Conservation (phyloP, 2,797 vertebrate species). For the Sebastes steindachneri region DNA sequence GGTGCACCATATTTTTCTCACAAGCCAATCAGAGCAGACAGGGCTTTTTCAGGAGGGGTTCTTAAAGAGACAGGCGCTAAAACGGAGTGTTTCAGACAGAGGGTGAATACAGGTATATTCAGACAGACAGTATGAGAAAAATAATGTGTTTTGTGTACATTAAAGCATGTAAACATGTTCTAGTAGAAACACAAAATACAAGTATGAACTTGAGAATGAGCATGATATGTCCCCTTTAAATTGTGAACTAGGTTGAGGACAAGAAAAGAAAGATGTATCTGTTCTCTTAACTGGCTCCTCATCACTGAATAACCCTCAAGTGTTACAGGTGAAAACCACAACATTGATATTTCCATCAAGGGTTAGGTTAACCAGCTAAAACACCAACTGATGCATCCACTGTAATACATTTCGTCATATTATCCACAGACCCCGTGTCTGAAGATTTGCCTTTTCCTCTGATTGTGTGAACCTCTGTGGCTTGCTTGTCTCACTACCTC, state of each 20-base stretch:
- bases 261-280: background rate
- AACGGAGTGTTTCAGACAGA: too few species aligned
- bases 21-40: too few species aligned
- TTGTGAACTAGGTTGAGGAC: background rate
- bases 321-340: background rate
- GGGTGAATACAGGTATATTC: too few species aligned
- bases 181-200: too few species aligned
- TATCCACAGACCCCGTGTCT: slow-evolving; percentile 1
- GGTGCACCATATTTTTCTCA: too few species aligned
- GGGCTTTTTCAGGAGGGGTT: too few species aligned
- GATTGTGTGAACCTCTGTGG: slow-evolving; percentile 61
- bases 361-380: background rate
- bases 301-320: background rate
- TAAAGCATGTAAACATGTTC: too few species aligned
- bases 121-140: too few species aligned
- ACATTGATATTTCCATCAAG: slow-evolving; percentile 7
- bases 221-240: background rate
- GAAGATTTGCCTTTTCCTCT: slow-evolving; percentile 48
- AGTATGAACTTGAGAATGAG: too few species aligned
- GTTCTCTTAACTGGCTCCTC: background rate
- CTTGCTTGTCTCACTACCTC: slow-evolving; percentile 50
- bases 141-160: too few species aligned
- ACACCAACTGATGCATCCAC: background rate
- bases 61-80: too few species aligned
- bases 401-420: slow-evolving; percentile 1